Base-by-base conservation (phyloP, 2,113 vertebrate species). In the Mobula birostris region DNA sequence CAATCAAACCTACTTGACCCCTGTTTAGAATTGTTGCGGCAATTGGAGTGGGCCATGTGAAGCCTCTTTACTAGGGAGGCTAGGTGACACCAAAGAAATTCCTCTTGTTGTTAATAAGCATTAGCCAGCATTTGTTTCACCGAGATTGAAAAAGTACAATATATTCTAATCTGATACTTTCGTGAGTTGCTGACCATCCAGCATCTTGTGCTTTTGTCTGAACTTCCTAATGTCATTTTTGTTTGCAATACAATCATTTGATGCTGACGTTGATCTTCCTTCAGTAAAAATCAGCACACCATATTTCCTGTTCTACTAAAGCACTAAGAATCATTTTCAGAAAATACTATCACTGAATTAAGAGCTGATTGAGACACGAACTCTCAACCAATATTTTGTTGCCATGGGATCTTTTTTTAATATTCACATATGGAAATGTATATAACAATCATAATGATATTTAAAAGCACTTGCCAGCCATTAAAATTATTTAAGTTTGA, bases 331-430 rank as follows among this genome's bases (percentile, higher is more conserved):
- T 66, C 11, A 66, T 66, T 66, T 66, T 90, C 87, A 90, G 12
- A 90, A 90, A 29, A 68, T 27, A 32, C 87, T 48, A 17, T 29
- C 11, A 15, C 6, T 90, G 61, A 68, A 11, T 88, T 4, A 68
- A 68, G 29, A 66, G 87, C 32, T 66, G 56, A 11, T 4, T n/a
- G 85, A 63, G 85, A 88, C 85, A 61, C 6, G 85, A 19, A 12
- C 29, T 88, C 85, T 88, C 85, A 88, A n/a, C 27, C 83, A 88
- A 15, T 63, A 29, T 88, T 88, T 24, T 58, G 85, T 88, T 88
- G 58, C 85, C 58, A 88, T 63, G 85, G 24, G 24, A 63, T 58
- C 85, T 36, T 36, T 88, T 61, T 66, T 88, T 63, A 27, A 15
- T n/a, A 63, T 88, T 82, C 58, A 63, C 48, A 36, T 27, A 29